Conservation (phyloP, 2,888 invertebrate species). For the Napeogenes inachia region DNA sequence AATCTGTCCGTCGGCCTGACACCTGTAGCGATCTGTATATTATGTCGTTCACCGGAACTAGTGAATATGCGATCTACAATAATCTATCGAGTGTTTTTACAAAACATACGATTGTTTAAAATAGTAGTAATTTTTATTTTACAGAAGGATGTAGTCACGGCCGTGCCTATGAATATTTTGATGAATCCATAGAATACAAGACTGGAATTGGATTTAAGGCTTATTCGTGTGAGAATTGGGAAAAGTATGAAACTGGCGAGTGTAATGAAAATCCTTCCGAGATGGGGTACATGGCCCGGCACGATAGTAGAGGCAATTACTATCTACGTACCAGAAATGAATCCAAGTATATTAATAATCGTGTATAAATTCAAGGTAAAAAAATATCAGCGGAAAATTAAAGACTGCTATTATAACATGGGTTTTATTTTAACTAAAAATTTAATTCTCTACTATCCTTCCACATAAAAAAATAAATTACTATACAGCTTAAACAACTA, state of each 20-base stretch:
- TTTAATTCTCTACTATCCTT: background rate
- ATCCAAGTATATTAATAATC: conserved; percentile 67
- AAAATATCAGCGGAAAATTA: background rate
- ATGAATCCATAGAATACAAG: conserved; percentile 78
- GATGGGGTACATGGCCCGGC: conserved; percentile 77
- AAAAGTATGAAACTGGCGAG: conserved; percentile 57
- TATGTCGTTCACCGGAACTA: no score
- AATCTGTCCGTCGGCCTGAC: no score
- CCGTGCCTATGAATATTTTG: conserved; percentile 79
- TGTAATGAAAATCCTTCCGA: conserved; percentile 50
- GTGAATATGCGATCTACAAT: no score
- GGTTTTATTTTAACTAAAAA: background rate
- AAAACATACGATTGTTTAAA: no score
- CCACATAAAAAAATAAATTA: background rate
- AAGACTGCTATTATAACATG: background rate
- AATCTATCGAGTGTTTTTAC: no score
- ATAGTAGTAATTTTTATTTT: conserved; percentile 33
- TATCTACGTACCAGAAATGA: conserved; percentile 78
- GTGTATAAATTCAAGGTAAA: no score
- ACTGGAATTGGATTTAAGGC: conserved; percentile 72
- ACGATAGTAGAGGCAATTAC: conserved; percentile 69
- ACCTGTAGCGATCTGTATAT: no score
- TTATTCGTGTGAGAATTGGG: conserved; percentile 75
- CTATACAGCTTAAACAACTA: background rate
- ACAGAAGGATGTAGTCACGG: conserved; percentile 84